Evolutionary conservation across 2,888 invertebrate genomes (phyloP), one percentile per base, ranked within the genome.

Genomic region (Nomada lathburiana): DNA sequence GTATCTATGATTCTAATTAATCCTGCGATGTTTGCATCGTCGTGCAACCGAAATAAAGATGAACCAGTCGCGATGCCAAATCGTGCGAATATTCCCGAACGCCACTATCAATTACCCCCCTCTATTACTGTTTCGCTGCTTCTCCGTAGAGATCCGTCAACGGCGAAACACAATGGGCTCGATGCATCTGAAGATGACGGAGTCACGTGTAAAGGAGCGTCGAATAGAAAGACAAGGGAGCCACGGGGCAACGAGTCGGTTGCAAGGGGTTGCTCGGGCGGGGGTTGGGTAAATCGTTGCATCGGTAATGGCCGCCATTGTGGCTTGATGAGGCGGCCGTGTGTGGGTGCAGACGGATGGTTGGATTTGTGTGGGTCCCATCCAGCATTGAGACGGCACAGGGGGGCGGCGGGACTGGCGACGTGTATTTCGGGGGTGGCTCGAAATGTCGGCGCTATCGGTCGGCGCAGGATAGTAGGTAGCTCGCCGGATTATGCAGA

Each of bases 251-350:
- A 65, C 13, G 72, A 44, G 29, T 47, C 26, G 26, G 16, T 50
- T 50, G 67, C 36, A 18, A 42, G 53, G 62, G 53, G n/a, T 4
- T 53, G 72, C 23, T 71, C 57, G 68, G 76, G 47, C 75, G 13
- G 59, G 76, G 80, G 86, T 4, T 80, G 86, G 70, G 84, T 77
- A 86, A 90, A 92, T 92, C 90, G 90, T 91, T 90, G 92, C 90
- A 89, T 91, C 91, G 90, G 90, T 92, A 92, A 92, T 92, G 91
- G 91, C 91, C 85, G 91, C 90, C 90, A 92, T 91, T 91, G 91
- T 91, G 86, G 87, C 81, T 83, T 81, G 87, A 87, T 80, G 86
- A 86, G 72, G 74, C 67, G 79, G 65, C 50, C 77, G 77, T 80
- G 79, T 79, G 84, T 80, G 82, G 75, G 77, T 80, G 77, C 80